Evolutionary conservation across 2,113 vertebrate species (phyloP).

Genomic region (Leiothrix lutea): DNA sequence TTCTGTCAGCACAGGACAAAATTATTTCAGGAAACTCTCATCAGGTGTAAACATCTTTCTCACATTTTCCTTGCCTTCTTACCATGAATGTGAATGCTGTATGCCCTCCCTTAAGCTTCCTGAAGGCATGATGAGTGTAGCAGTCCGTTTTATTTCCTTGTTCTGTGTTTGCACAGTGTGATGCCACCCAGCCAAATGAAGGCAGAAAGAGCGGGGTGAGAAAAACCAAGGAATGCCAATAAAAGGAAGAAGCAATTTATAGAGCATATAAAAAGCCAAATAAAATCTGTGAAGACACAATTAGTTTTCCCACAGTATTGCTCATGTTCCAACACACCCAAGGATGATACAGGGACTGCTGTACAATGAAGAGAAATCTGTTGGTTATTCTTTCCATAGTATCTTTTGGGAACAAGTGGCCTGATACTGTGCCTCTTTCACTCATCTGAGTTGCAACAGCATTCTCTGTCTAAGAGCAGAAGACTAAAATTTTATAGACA

Average conservation of each 20-base stretch:
- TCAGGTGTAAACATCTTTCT: neutral
- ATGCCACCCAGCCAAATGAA: neutral
- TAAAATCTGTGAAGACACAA: neutral
- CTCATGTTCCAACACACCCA: neutral
- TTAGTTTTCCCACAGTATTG: neutral
- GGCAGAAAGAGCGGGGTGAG: fast-evolving
- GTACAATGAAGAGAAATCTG: neutral
- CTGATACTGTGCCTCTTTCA: neutral
- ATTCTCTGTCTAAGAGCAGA: neutral
- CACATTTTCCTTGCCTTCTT: neutral
- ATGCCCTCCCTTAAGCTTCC: neutral
- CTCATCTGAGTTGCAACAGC: neutral
- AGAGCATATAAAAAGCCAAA: neutral
- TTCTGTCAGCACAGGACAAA: neutral
- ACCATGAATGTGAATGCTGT: neutral
- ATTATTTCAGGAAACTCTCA: neutral
- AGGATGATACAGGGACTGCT: neutral
- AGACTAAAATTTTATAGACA: neutral
- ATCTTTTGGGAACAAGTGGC: neutral
- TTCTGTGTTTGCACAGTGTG: neutral
- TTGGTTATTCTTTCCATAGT: neutral
- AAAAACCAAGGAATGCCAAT: neutral
- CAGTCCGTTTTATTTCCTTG: neutral
- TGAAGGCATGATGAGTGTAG: neutral
- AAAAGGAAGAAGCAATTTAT: neutral